Evolutionary conservation across 2,888 invertebrate species (phyloP).

Genomic region (Folsomia manolachei): DNA sequence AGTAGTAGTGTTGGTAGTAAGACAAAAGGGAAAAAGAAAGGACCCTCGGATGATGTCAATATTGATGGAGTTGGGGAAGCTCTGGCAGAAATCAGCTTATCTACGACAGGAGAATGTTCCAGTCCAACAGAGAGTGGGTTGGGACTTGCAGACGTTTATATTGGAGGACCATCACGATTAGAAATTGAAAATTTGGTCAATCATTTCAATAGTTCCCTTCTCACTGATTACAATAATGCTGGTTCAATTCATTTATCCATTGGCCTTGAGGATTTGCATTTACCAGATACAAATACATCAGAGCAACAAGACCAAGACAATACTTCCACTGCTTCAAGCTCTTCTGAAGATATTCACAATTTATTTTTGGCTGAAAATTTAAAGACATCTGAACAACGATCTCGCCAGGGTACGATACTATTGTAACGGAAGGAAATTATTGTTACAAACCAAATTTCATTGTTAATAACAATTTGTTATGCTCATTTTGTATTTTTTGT

Average conservation of each 20-base stretch:
- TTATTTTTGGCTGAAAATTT: too few species aligned
- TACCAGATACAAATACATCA: not conserved
- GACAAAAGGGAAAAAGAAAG: conserved; percentile 39
- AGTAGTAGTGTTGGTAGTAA: conserved; percentile 5
- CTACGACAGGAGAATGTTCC: too few species aligned
- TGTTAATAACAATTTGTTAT: too few species aligned
- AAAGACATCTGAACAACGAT: too few species aligned
- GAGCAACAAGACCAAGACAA: too few species aligned
- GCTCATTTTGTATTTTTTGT: too few species aligned
- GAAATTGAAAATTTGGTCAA: conserved; percentile 45
- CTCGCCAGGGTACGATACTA: too few species aligned
- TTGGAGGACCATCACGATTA: conserved; percentile 32
- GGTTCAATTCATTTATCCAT: conserved; percentile 2
- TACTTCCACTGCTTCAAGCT: not conserved
- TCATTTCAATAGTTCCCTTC: conserved; percentile 40
- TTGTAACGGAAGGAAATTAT: too few species aligned
- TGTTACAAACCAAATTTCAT: too few species aligned
- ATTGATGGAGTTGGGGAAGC: conserved; percentile 37
- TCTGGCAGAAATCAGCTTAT: conserved; percentile 35
- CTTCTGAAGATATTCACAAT: not conserved
- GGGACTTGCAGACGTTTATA: not conserved
- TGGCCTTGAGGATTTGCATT: conserved; percentile 12
- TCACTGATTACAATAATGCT: conserved; percentile 31
- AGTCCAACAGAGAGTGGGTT: conserved; percentile 12
- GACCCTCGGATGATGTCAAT: conserved; percentile 17